Evolutionary conservation across 30 jellyfish, hydroid and myxozoan species (phyloP).

Genomic region (Cassiopea andromeda): DNA sequence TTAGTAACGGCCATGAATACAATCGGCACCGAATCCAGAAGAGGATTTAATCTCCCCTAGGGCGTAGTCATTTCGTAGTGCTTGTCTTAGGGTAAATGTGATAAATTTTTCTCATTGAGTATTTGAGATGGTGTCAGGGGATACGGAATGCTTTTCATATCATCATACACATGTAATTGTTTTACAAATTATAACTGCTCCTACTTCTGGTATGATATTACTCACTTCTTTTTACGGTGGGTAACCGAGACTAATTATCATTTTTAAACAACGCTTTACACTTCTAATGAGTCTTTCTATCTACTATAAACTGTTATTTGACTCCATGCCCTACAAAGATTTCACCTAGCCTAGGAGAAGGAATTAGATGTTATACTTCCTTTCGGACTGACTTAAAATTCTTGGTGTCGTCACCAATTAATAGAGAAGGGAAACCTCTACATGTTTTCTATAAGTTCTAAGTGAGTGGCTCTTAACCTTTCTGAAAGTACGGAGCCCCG

Average conservation of each 20-base stretch:
- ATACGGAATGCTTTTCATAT: slow-evolving; percentile 6
- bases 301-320: slow-evolving; percentile 34
- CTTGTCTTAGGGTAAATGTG: slow-evolving; percentile 20
- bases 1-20: too few relatives aligned
- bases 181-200: slow-evolving; percentile 9
- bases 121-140: slow-evolving; percentile 52
- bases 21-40: too few relatives aligned
- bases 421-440: neutral
- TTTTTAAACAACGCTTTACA: slow-evolving; percentile 22
- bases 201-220: slow-evolving; percentile 35
- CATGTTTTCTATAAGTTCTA: slow-evolving; percentile 15
- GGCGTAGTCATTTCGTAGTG: slow-evolving; percentile 7
- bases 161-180: slow-evolving; percentile 29
- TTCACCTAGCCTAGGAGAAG: slow-evolving; percentile 20
- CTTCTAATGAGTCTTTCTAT: slow-evolving; percentile 20
- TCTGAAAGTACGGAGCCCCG: too few relatives aligned
- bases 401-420: slow-evolving; percentile 11
- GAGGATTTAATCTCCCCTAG: too few relatives aligned
- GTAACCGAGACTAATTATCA: neutral
- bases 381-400: slow-evolving; percentile 12
- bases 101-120: slow-evolving; percentile 25
- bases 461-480: slow-evolving; percentile 18
- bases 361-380: slow-evolving; percentile 1
- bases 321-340: neutral
- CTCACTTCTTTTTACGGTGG: slow-evolving; percentile 4